Evolutionary conservation across 2,113 vertebrate genomes (phyloP), one percentile per base, ranked within the genome.

Genomic region (Austrofundulus limnaeus): DNA sequence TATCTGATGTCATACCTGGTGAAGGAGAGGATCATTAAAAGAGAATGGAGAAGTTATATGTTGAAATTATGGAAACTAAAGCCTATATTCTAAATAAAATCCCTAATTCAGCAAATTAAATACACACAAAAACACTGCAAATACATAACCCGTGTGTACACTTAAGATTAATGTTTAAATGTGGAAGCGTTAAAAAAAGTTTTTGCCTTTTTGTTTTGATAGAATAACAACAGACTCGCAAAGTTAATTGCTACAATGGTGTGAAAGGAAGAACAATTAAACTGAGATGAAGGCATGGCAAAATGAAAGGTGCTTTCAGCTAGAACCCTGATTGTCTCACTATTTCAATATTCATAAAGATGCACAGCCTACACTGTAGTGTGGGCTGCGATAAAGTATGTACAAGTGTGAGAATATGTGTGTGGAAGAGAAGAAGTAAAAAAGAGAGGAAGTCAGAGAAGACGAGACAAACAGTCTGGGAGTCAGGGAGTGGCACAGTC

Each of bases 1-100:
- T 96, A 97, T 81, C 92, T 94, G 86, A 98, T 95, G 79, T 99
- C 97, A 51, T 97, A 98, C 88, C 97, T 99, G 80, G 0, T 0
- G 16, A 76, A 38, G 43, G 20, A 79, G 28, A 14, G 1, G n/a
- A 28, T 28, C 28, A 21, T 21, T 23, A 48, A 19, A 20, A 17
- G 45, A 73, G 23, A 48, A 71, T 60, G 43, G 14, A 34, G 39
- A 54, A 23, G 38, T 39, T n/a, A 37, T 39, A 24, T 2, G 17
- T 9, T 50, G 58, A 46, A 53, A 53, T 47, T 15, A 73, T 15
- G 24, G 58, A 50, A 55, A 24, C 11, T 17, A n/a, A 60, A 11
- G 50, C 38, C 20, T 19, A 41, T 19, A 24, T 47, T 23, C 31
- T 19, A 28, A 79, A 66, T 6, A 50, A 72, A 69, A 46, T 24